phyloP scores from a whole-genome alignment of 2,888 invertebrate genomes.

The Gymnoscelis rufifasciata region DNA sequence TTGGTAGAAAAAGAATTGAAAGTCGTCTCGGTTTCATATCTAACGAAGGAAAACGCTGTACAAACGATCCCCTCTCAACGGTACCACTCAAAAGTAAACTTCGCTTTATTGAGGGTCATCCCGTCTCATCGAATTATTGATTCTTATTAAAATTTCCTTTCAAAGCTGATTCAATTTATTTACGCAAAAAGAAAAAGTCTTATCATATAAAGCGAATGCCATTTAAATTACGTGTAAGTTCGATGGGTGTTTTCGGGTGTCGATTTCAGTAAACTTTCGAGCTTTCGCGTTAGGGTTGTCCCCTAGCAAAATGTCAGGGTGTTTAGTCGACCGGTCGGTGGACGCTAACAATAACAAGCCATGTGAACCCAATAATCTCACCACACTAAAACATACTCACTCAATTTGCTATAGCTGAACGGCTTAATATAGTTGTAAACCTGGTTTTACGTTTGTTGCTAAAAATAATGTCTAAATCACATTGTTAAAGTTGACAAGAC shows the following conservation, averaged over 20 bases:
- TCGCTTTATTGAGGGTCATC: conserved; percentile 45
- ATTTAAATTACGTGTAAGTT: not conserved
- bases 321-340: conserved; percentile 11
- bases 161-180: conserved; percentile 31
- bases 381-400: no score
- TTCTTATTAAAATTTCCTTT: conserved; percentile 43
- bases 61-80: conserved; percentile 38
- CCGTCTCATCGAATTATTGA: conserved; percentile 45
- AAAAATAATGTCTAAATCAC: no score
- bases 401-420: no score
- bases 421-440: no score
- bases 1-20: conserved; percentile 35
- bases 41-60: conserved; percentile 41
- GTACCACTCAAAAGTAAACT: conserved; percentile 47
- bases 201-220: conserved; percentile 1
- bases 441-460: no score
- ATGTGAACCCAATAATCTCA: not conserved
- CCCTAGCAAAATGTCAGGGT: conserved; percentile 13
- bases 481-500: not conserved
- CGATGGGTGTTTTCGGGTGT: conserved; percentile 3
- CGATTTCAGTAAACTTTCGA: conserved; percentile 14
- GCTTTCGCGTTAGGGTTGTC: conserved; percentile 3
- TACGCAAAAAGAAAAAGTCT: conserved; percentile 12
- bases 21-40: conserved; percentile 44
- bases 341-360: conserved; percentile 6